Evolutionary conservation across 1,140 invertebrate genomes (phyloP).

Genomic region (Ceratina japonica): DNA sequence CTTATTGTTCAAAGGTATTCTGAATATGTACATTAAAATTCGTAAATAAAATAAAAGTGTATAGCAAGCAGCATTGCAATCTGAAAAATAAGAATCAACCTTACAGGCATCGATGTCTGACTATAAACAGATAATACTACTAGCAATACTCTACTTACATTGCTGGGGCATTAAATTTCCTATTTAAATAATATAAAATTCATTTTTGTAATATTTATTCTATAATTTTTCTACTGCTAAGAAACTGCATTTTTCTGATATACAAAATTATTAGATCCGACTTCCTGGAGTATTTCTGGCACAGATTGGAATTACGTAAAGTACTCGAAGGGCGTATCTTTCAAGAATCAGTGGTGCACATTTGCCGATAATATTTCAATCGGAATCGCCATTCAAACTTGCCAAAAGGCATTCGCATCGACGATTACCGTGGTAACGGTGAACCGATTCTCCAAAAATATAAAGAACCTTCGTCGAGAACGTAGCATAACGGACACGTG

Average conservation of each 20-base stretch:
- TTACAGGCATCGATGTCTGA: too few relatives aligned
- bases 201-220: too few relatives aligned
- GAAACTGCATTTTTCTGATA: neutral
- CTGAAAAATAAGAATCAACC: too few relatives aligned
- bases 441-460: conserved; percentile 9
- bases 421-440: neutral
- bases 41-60: too few relatives aligned
- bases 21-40: too few relatives aligned
- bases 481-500: neutral
- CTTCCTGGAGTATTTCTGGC: neutral
- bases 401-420: conserved; percentile 16
- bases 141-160: too few relatives aligned
- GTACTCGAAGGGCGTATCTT: neutral
- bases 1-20: too few relatives aligned
- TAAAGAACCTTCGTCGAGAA: neutral
- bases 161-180: too few relatives aligned
- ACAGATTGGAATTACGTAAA: neutral
- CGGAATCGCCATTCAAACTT: conserved; percentile 12
- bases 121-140: too few relatives aligned
- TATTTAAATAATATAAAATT: too few relatives aligned
- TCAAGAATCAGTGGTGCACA: neutral
- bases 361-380: neutral
- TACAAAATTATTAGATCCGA: neutral
- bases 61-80: too few relatives aligned
- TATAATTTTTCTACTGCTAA: too few relatives aligned